Evolutionary conservation across 1,140 invertebrate genomes (phyloP), one percentile per base, ranked within the genome.

Genomic region (Homalodisca vitripennis): DNA sequence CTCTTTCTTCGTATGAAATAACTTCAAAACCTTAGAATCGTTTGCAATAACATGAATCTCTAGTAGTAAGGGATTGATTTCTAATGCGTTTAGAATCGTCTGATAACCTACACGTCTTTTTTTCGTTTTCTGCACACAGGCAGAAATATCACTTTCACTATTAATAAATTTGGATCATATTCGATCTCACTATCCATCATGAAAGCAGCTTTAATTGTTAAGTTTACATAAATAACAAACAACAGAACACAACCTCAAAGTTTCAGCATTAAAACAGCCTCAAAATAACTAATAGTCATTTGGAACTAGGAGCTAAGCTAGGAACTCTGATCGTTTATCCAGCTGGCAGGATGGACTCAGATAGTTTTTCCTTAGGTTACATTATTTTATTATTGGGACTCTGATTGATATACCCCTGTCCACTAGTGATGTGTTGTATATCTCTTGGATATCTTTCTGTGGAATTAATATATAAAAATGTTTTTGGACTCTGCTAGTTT

Each of bases 1-100:
- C 26, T 32, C 47, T 30, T 57, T 55, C 48, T 30, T 53, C 51
- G 30, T 13, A 22, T 32, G 70, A 48, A 65, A 65, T 69, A 31
- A 51, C 63, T 55, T 69, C 47, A 24, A 71, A 71, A 65, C 70
- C 69, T 29, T 62, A 17, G 47, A 51, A 69, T 0, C 67, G 53
- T 71, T 71, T 68, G 41, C 70, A 68, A 10, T 71, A 53, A 27
- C 70, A 71, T 3, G 63, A 32, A 22, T 65, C 63, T 3, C 63
- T 22, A 10, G 63, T 34, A 65, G 27, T 34, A 17, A 65, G 41
- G 14, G 29, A 14, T 12, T 65, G 63, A 24, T 65, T 65, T 34
- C 63, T 65, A 34, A 65, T 65, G 12, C 63, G 27, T 34, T 29
- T 34, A 34, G 2, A 3, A 20, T 13, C 63, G 10, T 65, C 63